phyloP scores from a whole-genome alignment of 2,113 vertebrate species.

The Aldabrachelys gigantea region DNA sequence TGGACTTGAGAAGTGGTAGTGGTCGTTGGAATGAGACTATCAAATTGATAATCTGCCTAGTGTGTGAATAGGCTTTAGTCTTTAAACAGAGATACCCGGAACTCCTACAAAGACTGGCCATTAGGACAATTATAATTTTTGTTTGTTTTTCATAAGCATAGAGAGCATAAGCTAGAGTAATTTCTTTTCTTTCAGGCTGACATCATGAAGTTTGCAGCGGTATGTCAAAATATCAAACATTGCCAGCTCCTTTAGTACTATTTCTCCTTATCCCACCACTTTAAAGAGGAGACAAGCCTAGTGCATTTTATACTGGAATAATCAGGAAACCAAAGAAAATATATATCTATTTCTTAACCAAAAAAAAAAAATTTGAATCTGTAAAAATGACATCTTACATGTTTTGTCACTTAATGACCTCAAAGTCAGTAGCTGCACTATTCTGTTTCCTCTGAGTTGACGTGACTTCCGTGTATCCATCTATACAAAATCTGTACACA shows the following conservation, averaged over 20 bases:
- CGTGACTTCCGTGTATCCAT: neutral
- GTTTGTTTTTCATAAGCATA: neutral
- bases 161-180: neutral
- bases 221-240: neutral
- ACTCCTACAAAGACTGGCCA: neutral
- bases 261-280: neutral
- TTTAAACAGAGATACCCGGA: no score
- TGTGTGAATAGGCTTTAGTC: neutral
- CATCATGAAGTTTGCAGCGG: neutral
- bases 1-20: neutral
- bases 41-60: neutral
- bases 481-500: neutral
- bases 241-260: neutral
- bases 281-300: neutral
- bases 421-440: no score
- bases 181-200: neutral
- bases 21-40: neutral
- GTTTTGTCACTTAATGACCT: accelerated
- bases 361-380: accelerated
- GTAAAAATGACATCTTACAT: neutral
- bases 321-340: neutral
- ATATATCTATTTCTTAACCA: neutral
- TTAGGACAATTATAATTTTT: neutral
- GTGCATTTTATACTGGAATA: neutral
- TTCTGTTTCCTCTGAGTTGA: neutral